Evolutionary conservation across 2,888 invertebrate genomes (phyloP), one percentile per base, ranked within the genome.

Genomic region (Polietes domitor): DNA sequence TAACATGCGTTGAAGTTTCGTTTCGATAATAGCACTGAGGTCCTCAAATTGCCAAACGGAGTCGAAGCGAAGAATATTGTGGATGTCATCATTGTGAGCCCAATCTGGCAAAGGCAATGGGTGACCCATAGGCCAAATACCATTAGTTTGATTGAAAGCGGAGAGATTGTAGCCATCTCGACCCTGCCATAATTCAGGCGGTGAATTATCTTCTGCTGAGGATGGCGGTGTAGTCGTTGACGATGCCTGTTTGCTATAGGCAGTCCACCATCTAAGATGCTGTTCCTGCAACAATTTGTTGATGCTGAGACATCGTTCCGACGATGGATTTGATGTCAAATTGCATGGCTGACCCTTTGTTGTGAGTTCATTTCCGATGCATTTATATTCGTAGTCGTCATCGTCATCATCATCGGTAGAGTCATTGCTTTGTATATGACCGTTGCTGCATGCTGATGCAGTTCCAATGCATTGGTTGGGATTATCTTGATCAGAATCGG

Each of bases 21-120:
- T 94, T 93, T 97, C 97, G 91, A 97, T 95, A 88, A 94, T 94
- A 79, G 95, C 95, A 88, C 95, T 96, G 89, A 97, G 94, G 90
- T 95, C 95, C 93, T 97, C 97, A 93, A 97, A 97, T 87, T 94
- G 94, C 92, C 92, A 92, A 73, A 92, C 91, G 17, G 91, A 91
- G 72, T 92, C 92, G 76, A 92, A 91, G 21, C 89, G 79, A 32
- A 92, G 93, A 87, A 92, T 93, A 37, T 80, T 61, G 28, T 82
- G 68, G 0, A 84, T 80, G 58, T 88, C 88, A 17, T 80, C 82
- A 58, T 90, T 86, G 73, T 92, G 90, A 85, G 94, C 93, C 96
- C 96, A 97, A 91, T 95, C 94, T 85, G 97, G 97, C 92, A 96
- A 93, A 88, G 97, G 96, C 89, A 96, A 92, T 84, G 96, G 95